phyloP scores from a whole-genome alignment of 2,113 vertebrate genomes.

The Catharus minimus region DNA sequence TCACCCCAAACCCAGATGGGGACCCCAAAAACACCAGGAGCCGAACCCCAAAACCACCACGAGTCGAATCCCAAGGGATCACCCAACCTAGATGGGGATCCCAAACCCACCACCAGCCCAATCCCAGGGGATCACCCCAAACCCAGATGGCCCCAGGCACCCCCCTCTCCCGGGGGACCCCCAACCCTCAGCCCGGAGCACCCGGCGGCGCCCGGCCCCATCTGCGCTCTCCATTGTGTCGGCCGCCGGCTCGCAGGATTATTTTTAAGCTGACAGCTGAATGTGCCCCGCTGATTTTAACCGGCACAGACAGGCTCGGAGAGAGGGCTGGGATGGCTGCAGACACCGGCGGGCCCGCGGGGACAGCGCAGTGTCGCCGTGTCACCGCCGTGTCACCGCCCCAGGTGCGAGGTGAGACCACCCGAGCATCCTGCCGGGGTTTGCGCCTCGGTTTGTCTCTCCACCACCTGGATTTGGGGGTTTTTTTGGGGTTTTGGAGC shows the following conservation, averaged over 20 bases:
- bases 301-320: neutral
- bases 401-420: neutral
- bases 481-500: neutral
- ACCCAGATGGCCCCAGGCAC: neutral
- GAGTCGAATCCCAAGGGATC: too few relatives aligned
- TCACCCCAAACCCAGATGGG: too few relatives aligned
- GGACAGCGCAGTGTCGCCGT: neutral
- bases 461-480: fast-evolving
- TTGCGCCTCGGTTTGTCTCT: neutral
- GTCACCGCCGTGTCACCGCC: neutral
- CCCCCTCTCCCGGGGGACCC: neutral
- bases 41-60: too few relatives aligned
- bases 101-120: too few relatives aligned
- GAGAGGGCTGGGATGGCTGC: neutral
- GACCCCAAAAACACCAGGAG: too few relatives aligned
- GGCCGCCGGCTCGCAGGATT: slow-evolving; percentile 15
- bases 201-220: slow-evolving; percentile 4
- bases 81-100: too few relatives aligned
- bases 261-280: slow-evolving; percentile 70
- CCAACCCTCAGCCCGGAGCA: neutral
- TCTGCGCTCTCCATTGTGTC: slow-evolving; percentile 54
- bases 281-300: slow-evolving; percentile 56
- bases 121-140: fast-evolving
- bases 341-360: neutral
- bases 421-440: too few relatives aligned